A percentile compares a stretch with the other conserved stretches of the same genome.
Evolutionary conservation across 2,113 vertebrate genomes (phyloP).

Genomic region (Dinomys branickii): DNA sequence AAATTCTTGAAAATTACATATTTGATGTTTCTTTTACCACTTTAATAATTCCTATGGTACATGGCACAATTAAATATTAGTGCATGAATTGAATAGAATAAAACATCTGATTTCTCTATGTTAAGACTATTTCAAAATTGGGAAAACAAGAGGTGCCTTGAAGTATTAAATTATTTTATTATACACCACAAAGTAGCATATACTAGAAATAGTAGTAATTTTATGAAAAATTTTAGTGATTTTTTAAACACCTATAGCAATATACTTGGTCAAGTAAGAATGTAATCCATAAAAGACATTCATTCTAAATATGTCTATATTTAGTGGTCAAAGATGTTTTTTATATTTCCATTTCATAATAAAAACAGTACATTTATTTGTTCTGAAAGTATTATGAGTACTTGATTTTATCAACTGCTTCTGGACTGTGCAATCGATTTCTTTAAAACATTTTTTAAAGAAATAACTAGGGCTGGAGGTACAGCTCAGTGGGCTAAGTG

Average conservation of each 20-base stretch:
- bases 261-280: conserved; percentile 28
- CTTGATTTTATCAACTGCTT: neutral
- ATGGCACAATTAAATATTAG: neutral
- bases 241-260: neutral
- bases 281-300: neutral
- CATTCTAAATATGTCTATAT: neutral
- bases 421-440: neutral
- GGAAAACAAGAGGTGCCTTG: neutral
- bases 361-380: neutral
- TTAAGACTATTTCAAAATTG: neutral
- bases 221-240: neutral
- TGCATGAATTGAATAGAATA: neutral
- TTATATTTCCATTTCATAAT: conserved; percentile 36
- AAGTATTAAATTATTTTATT: neutral
- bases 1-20: neutral
- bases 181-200: neutral
- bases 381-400: neutral
- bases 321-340: neutral
- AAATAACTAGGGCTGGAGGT: too few species aligned
- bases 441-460: neutral
- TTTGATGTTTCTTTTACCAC: neutral
- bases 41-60: neutral
- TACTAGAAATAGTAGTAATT: neutral
- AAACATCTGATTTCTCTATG: neutral
- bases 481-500: too few species aligned